Conservation (phyloP, 2,113 vertebrate genomes). For the Clinocottus analis region DNA sequence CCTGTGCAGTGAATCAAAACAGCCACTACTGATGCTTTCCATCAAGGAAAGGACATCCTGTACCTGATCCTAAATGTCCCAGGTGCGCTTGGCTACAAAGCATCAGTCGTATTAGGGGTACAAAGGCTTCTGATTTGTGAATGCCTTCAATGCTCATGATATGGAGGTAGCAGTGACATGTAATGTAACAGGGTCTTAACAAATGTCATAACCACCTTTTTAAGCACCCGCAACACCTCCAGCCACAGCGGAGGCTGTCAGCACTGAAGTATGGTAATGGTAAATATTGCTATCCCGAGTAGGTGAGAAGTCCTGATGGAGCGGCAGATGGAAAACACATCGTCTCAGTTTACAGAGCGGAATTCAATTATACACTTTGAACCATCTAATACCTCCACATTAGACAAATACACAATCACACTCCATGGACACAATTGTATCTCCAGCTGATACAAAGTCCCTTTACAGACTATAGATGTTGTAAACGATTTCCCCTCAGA, state of each 20-base stretch:
- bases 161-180: background rate
- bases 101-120: background rate
- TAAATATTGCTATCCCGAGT: conserved; percentile 25
- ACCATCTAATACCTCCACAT: conserved; percentile 25
- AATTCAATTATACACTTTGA: conserved; percentile 37
- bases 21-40: conserved; percentile 11
- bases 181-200: background rate
- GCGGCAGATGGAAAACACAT: conserved; percentile 24
- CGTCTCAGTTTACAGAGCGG: conserved; percentile 18
- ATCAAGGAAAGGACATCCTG: conserved; percentile 1
- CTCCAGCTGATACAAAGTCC: background rate
- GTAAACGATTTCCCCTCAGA: background rate
- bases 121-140: background rate
- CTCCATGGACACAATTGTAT: conserved; percentile 24
- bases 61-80: conserved; percentile 5
- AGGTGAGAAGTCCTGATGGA: conserved; percentile 17
- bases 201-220: background rate
- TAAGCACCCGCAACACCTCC: background rate
- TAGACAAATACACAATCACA: conserved; percentile 30
- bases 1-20: conserved; percentile 32
- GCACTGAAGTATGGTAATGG: background rate
- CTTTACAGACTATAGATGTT: background rate
- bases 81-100: background rate
- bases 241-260: background rate
- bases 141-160: background rate